Evolutionary conservation across 2,113 vertebrate species (phyloP).

Genomic region (Galeopterus variegatus): DNA sequence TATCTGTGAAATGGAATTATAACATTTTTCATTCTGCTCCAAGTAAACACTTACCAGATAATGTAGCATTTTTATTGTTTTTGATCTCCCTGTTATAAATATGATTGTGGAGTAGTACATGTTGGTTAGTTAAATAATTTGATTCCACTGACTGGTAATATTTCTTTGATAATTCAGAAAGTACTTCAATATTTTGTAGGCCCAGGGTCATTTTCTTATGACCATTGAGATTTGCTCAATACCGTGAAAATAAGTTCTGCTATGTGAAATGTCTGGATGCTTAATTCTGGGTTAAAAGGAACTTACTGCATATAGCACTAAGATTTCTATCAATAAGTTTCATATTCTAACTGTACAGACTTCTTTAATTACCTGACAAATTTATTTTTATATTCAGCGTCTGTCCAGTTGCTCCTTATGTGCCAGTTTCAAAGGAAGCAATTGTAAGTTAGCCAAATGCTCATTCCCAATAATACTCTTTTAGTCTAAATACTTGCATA

Average conservation of each 20-base stretch:
- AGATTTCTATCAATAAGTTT: slow-evolving; percentile 7
- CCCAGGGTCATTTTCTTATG: not conserved
- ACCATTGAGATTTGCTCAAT: not conserved
- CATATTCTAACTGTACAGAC: not conserved
- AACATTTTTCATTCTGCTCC: not conserved
- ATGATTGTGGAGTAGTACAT: not conserved
- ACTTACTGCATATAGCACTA: not conserved
- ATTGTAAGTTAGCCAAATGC: not conserved
- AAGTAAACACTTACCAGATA: not conserved
- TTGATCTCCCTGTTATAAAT: not conserved
- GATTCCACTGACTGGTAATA: not conserved
- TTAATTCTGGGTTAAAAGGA: not conserved
- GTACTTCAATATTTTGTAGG: not conserved
- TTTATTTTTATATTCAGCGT: not conserved
- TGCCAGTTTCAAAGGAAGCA: slow-evolving; percentile 22
- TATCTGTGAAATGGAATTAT: not conserved
- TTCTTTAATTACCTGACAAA: slow-evolving; percentile 11
- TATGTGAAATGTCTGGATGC: not conserved
- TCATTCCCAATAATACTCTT: not conserved
- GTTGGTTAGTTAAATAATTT: not conserved
- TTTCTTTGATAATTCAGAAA: slow-evolving; percentile 42
- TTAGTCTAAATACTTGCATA: not conserved
- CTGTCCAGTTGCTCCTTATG: not conserved
- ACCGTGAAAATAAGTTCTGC: not conserved
- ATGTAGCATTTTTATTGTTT: not conserved